Base-by-base conservation (phyloP, 2,797 vertebrate genomes). In the Fratercula arctica region DNA sequence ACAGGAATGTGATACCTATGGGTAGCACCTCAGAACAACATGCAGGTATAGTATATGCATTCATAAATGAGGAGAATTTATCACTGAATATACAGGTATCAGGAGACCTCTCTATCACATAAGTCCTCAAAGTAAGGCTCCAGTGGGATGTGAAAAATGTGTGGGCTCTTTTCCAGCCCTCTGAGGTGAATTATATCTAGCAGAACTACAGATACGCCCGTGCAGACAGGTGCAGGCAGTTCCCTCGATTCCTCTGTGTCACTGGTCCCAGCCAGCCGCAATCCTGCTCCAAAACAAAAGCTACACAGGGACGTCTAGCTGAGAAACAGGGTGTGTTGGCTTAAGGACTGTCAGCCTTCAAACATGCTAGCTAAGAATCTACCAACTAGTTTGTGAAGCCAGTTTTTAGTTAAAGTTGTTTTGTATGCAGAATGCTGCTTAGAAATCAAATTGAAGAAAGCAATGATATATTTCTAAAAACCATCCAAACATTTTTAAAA, bases 141-240 rank as follows among this genome's bases (percentile, higher is more conserved):
- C 64, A n/a, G 11, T 54, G 64, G 43, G 92, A 87, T 86, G 59
- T 81, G 23, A 93, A 92, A 96, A 95, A 93, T 87, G 8, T 29
- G 9, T 67, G 46, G 81, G 61, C 80, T 85, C 73, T 92, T 80
- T 93, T 95, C 88, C 90, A 95, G 35, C 75, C 60, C 73, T 81
- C 9, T 69, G 90, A 87, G 69, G 81, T 93, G 82, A 96, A 93
- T 93, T 94, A 90, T 90, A 80, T 63, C 48, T 29, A 69, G 59
- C 61, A 67, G 93, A 84, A 90, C 41, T 66, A 56, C 60, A 90
- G 89, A 48, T 80, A 90, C 17, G 41, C 37, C 72, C 83, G 59
- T 54, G 74, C 78, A 92, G 87, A 82, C 92, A 95, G 95, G 93
- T 95, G 94, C 88, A 81, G 63, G 77, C 73, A 31, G n/a, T 85